Evolutionary conservation across 2,888 invertebrate genomes (phyloP), one percentile per base, ranked within the genome.

Genomic region (Clostera curtula): DNA sequence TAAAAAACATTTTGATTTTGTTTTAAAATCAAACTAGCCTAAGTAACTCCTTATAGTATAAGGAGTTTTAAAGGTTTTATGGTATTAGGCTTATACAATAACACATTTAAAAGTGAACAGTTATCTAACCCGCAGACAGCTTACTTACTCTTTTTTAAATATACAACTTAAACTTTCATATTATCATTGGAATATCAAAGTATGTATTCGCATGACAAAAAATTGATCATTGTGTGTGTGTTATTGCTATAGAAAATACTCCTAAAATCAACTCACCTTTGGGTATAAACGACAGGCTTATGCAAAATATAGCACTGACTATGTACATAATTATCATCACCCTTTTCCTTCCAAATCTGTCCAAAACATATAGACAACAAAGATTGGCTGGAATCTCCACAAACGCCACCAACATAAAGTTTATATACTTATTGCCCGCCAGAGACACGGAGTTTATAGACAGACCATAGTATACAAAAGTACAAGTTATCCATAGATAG

Each of bases 381-480:
- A 90, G 66, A 49, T 91, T 91, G 0, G 90, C 92, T 1, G 93
- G 93, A 33, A 93, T 88, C 61, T 93, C 93, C 8, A 91, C 86
- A 24, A 69, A 87, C 49, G 57, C 88, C 56, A 66, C 86, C 66
- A 57, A 75, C 48, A 93, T 90, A 49, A 93, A 94, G 65, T 93
- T 93, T 5, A 90, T 58, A 57, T 93, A 93, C 52, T 89, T 90
- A 60, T 93, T 89, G 1, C 93, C 93, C 19, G 89, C 88, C 27
- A 94, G 67, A 0, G 89, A 86, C 2, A 92, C 92, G 0, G 93
- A 89, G 60, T 92, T 93, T 29, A 94, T 84, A 0, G 92, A 91
- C 7, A 94, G 66, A 0, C 94, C 94, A 46, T 93, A 93, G 57
- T 92, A 94, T 3, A 93, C 89, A 48, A 93, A 89, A 0, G 91